Percentiles rank a stretch among this genome's conserved stretches.
These are phyloP conservation scores for Eupithecia subfuscata DNA, from an alignment of 2,888 invertebrate genomes.

Conservation along the genomic window DNA sequence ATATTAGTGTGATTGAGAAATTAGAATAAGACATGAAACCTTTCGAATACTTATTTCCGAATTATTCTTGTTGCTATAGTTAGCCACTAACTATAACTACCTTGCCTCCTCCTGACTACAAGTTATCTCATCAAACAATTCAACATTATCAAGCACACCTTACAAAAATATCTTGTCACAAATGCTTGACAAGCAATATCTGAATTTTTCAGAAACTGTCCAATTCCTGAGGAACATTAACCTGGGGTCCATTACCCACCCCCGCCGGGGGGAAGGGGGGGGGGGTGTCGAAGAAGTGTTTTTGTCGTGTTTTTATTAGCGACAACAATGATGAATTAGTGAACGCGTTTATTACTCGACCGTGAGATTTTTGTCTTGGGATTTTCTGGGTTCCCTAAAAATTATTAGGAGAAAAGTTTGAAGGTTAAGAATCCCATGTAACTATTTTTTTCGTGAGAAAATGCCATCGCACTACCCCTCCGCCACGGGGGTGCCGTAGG, in stretches of 20 bases:
- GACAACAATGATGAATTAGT: conserved; percentile 80
- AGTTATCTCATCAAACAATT: background rate
- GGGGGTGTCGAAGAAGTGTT: conserved; percentile 58
- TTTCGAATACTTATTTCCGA: too few relatives aligned
- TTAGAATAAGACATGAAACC: too few relatives aligned
- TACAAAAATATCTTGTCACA: background rate
- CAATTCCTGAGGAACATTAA: conserved; percentile 42
- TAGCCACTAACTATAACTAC: background rate
- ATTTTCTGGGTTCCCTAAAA: conserved; percentile 41
- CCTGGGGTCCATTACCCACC: conserved; percentile 49
- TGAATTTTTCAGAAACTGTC: conserved; percentile 2
- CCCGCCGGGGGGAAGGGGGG: conserved; percentile 22
- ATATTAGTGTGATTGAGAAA: too few relatives aligned
- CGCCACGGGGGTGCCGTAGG: too few relatives aligned
- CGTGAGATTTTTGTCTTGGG: conserved; percentile 56
- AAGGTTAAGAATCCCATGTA: too few relatives aligned
- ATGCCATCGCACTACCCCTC: too few relatives aligned
- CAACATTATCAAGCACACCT: background rate
- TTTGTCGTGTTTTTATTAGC: conserved; percentile 79
- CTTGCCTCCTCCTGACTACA: background rate
- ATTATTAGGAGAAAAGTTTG: background rate
- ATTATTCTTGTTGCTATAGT: background rate
- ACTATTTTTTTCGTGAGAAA: too few relatives aligned
- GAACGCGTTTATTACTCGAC: conserved; percentile 70
- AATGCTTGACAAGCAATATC: background rate